phyloP scores from a whole-genome alignment of 2,113 vertebrate genomes.

The Lasiurus cinereus region DNA sequence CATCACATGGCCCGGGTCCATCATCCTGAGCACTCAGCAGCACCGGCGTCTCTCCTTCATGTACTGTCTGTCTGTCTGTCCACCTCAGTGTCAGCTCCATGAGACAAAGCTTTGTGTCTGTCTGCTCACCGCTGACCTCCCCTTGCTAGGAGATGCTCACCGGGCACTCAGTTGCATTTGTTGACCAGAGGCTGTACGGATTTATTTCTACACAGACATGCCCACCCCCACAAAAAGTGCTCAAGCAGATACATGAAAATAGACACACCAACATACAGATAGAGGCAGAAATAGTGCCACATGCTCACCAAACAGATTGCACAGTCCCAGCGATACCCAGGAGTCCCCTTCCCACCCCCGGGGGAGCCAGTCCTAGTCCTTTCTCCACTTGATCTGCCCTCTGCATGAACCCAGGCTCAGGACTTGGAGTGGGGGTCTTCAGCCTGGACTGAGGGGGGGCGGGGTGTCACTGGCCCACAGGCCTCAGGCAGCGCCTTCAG shows the following conservation, averaged over 20 bases:
- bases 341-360: neutral
- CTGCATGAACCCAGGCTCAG: constrained; percentile 52
- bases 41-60: neutral
- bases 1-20: neutral
- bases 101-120: neutral
- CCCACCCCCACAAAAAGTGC: neutral
- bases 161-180: neutral
- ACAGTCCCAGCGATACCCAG: neutral
- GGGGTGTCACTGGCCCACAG: constrained; percentile 49
- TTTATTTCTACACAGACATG: neutral
- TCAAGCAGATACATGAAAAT: neutral
- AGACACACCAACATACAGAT: neutral
- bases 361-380: neutral
- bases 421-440: neutral
- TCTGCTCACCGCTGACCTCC: neutral
- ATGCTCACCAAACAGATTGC: neutral
- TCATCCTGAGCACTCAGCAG: neutral
- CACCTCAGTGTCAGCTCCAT: neutral
- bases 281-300: neutral
- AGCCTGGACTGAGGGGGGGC: constrained; percentile 7
- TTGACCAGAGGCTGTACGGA: neutral
- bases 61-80: neutral
- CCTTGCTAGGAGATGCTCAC: neutral
- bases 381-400: constrained; percentile 59
- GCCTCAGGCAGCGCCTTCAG: constrained; percentile 86